phyloP scores from a whole-genome alignment of 2,888 invertebrate genomes.

The Lamellibrachia satsuma region DNA sequence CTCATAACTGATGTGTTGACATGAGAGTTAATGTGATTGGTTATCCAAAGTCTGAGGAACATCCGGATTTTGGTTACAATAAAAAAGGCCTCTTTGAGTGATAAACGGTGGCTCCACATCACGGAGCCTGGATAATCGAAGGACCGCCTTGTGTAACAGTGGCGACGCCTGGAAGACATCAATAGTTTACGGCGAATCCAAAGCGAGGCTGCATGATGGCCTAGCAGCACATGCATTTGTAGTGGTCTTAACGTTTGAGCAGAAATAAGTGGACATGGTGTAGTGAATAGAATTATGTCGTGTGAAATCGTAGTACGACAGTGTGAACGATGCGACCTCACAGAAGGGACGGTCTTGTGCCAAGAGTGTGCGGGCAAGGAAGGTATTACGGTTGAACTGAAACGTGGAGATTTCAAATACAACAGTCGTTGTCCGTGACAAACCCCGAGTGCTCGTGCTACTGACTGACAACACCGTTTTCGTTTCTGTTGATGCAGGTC shows the following conservation, averaged over 20 bases:
- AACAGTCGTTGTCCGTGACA: conserved; percentile 11
- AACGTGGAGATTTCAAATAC: conserved; percentile 7
- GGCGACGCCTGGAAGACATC: conserved; percentile 1
- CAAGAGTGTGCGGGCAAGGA: conserved; percentile 6
- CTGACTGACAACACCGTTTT: background rate
- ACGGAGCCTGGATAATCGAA: background rate
- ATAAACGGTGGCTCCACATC: background rate
- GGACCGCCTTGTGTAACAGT: background rate
- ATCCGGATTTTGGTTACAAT: too few species aligned
- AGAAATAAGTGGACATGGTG: background rate
- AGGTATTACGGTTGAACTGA: conserved; percentile 17
- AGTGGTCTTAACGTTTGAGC: conserved; percentile 9
- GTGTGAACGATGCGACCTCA: conserved; percentile 5
- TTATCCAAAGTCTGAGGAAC: too few species aligned
- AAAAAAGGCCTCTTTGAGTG: background rate
- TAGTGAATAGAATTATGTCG: background rate
- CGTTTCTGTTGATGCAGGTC: background rate
- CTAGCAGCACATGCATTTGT: conserved; percentile 13
- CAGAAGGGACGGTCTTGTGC: conserved; percentile 12
- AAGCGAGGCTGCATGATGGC: conserved; percentile 7
- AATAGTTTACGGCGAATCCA: conserved; percentile 4
- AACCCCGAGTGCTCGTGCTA: background rate
- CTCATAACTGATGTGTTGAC: too few species aligned
- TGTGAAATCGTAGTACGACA: conserved; percentile 12
- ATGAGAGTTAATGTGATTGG: too few species aligned